Base-by-base conservation (phyloP, 1,140 invertebrate species). In the Diploscapter pachys region DNA sequence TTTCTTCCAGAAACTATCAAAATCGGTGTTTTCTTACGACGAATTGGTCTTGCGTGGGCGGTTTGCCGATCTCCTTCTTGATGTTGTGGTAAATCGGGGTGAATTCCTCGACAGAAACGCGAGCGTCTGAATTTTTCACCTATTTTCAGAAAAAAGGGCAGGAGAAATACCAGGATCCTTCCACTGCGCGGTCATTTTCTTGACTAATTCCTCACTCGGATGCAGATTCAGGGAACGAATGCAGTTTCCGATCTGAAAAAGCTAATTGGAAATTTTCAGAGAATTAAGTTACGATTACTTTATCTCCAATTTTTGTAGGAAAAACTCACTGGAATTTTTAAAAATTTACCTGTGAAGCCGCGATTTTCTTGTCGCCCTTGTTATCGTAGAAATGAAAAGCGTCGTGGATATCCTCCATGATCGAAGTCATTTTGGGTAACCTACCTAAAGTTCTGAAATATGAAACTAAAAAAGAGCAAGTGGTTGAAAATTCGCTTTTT, bases 71-170 rank as follows among this genome's bases (percentile, higher is more conserved):
- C n/a, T 51, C 66, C 11, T 65, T 48, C 57, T 74, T 64, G 13
- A 74, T 67, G 4, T 74, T 74, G 31, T 74, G 64, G 13, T 74
- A 74, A n/a, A 74, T 74, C 13, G 73, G 73, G 50, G 64, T 74
- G 48, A 74, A 74, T 53, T 74, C 73, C 48, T 74, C 73, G 4
- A 74, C 48, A 13, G 65, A 49, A 9, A 74, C 64, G 9, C 73
- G 65, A 4, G 73, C 53, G 53, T 64, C 73, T 52, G 49, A 9
- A 4, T 9, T 70, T 70, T 59, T 70, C 31, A 31, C 31, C 31
- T 31, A 31, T 31, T 31, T 31, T 31, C 31, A 0, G 31, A 52
- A 52, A 68, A 52, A 68, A 51, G 13, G 63, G 9, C 6, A 31
- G 9, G 66, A 48, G 49, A 68, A 52, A 52, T 9, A 68, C 66